Evolutionary conservation across 2,797 vertebrate species (phyloP), one percentile per base, ranked within the genome.

Genomic region (Chloroceryle amazona): DNA sequence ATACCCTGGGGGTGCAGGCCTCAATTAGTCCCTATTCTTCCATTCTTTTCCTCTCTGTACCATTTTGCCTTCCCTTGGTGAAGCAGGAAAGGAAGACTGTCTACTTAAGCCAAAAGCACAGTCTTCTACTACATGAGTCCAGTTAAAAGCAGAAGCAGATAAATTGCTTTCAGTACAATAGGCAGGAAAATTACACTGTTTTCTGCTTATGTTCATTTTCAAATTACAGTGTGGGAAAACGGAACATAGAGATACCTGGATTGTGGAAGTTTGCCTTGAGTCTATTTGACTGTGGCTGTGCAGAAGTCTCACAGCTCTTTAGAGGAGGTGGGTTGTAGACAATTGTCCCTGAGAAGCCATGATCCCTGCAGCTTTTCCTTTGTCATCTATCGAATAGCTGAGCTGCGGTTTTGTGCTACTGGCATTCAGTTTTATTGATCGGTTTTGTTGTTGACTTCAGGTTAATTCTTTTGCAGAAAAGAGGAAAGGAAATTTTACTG

Each of bases 111-210:
- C 14, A 18, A 86, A 95, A 96, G 76, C 66, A 94, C 80, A 86
- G 31, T 81, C 80, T 92, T 74, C 60, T 82, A 60, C 88, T 92
- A 93, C 81, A 72, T 11, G 60, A 93, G 94, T 84, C 95, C 93
- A 86, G 89, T 82, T 88, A 96, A 96, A 96, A 97, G 83, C 81
- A 90, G 70, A 80, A 91, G 54, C 76, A 91, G 88, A 93, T 75
- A 97, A 96, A 96, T 90, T 80, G 42, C 66, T 91, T 93, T 95
- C 74, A 81, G 18, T 55, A 89, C 85, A 96, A 85, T 26, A 89
- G 66, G 39, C 71, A 95, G 73, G 66, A 66, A 96, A 95, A 96
- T 87, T 90, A 90, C 57, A 20, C 75, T 94, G 26, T 31, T 54
- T 95, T 94, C 79, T 83, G 42, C 33, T 88, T 85, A 20, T 46